Conservation (phyloP, 2,797 vertebrate species). For the Hypotaenidia okinawae region DNA sequence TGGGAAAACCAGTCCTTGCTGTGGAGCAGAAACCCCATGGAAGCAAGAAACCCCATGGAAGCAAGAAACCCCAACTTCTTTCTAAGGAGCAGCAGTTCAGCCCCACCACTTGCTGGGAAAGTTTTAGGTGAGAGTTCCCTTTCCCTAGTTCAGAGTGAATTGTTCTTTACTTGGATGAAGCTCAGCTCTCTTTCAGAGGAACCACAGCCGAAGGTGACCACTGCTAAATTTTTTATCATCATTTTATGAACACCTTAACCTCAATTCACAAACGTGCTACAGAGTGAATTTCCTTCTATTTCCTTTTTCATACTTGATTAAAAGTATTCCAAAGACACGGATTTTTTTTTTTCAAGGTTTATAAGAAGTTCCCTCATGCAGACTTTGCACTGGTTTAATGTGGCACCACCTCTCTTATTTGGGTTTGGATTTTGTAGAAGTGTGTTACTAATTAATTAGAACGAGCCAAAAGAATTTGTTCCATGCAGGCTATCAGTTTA, state of each 20-base stretch:
- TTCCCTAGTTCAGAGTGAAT: background rate
- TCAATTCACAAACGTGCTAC: background rate
- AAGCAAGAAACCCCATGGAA: background rate
- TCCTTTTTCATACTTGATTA: background rate
- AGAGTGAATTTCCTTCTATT: background rate
- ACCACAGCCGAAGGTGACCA: constrained; percentile 12
- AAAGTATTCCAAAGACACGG: background rate
- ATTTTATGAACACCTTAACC: constrained; percentile 1
- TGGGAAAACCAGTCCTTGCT: background rate
- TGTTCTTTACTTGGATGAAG: background rate
- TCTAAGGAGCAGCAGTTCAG: background rate
- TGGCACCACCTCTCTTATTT: background rate
- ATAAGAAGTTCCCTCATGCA: background rate
- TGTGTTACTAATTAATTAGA: background rate
- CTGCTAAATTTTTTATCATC: background rate
- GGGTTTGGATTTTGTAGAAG: background rate
- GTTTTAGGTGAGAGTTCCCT: background rate
- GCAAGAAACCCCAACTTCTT: background rate
- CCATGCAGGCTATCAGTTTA: background rate
- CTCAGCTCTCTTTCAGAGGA: constrained; percentile 4
- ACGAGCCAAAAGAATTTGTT: constrained; percentile 16
- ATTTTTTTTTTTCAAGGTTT: background rate
- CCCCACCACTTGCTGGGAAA: background rate
- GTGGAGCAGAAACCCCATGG: background rate
- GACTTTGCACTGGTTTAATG: background rate